Conservation (phyloP, 1,140 invertebrate genomes). For the Mya arenaria region DNA sequence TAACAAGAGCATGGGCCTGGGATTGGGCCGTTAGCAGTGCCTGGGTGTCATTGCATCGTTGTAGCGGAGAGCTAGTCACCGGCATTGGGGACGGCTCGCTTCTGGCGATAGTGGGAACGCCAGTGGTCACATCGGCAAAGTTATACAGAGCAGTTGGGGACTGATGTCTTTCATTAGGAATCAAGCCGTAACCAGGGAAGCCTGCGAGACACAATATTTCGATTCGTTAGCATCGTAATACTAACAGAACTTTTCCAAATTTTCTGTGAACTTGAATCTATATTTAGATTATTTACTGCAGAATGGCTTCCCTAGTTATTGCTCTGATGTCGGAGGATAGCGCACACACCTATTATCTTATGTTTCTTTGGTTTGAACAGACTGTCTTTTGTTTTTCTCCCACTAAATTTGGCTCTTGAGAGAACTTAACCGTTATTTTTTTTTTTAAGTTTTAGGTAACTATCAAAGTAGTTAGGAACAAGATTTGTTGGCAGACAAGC, state of each 20-base stretch:
- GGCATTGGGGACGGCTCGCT: constrained; percentile 63
- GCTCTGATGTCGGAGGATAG: constrained; percentile 40
- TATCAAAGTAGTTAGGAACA: no score
- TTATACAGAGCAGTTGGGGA: constrained; percentile 61
- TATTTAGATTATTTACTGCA: no score
- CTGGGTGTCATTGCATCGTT: constrained; percentile 75
- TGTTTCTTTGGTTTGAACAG: not conserved
- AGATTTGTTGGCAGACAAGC: no score
- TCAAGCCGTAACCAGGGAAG: constrained; percentile 66
- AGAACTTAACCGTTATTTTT: no score
- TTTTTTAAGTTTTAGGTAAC: no score
- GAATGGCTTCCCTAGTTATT: constrained; percentile 56
- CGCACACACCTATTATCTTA: constrained; percentile 31
- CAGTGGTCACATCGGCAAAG: constrained; percentile 51
- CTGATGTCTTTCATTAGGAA: constrained; percentile 51
- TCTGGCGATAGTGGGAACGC: constrained; percentile 50
- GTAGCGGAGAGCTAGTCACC: constrained; percentile 60
- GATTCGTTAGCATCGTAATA: no score
- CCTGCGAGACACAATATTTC: constrained; percentile 45
- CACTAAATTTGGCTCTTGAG: not conserved
- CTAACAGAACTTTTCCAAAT: no score
- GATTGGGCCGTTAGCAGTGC: constrained; percentile 84
- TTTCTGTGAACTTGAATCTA: no score
- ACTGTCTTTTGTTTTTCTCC: not conserved
- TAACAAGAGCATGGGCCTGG: constrained; percentile 48